Percentiles rank a stretch among this genome's conserved stretches.
phyloP scores from a whole-genome alignment of 2,888 invertebrate genomes.

The Papilio gigon region DNA sequence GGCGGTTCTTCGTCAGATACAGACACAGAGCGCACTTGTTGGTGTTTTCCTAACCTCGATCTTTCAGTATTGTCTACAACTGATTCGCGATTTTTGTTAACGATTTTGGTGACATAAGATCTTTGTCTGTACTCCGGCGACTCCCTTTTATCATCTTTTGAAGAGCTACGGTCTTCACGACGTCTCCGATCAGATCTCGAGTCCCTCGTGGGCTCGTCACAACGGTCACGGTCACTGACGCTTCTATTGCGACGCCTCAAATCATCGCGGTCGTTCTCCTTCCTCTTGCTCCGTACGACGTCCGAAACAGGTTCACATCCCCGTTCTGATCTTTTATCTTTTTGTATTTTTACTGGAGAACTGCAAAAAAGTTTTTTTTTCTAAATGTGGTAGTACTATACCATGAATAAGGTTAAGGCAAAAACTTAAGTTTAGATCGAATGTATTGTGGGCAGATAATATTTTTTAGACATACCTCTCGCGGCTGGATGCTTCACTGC shows the following conservation, averaged over 20 bases:
- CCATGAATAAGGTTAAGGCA: too few relatives aligned
- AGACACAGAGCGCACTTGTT: conserved; percentile 56
- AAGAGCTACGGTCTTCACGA: conserved; percentile 62
- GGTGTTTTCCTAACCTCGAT: conserved; percentile 56
- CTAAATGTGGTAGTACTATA: neutral
- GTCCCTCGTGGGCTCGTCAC: conserved; percentile 59
- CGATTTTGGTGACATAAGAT: conserved; percentile 68
- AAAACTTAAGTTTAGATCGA: neutral
- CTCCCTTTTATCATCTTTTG: conserved; percentile 53
- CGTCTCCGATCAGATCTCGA: conserved; percentile 53
- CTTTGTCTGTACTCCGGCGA: conserved; percentile 65
- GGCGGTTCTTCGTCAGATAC: conserved; percentile 60
- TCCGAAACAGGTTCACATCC: conserved; percentile 62
- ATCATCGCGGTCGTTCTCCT: conserved; percentile 70
- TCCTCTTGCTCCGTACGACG: conserved; percentile 65
- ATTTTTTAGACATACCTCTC: conserved; percentile 65
- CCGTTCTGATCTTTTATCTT: conserved; percentile 66
- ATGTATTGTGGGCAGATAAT: neutral
- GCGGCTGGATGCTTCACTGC: conserved; percentile 67
- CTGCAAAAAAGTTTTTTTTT: conserved; percentile 55
- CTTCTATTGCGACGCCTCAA: conserved; percentile 48
- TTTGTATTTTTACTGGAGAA: conserved; percentile 68
- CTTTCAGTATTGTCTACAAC: conserved; percentile 57
- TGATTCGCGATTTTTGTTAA: conserved; percentile 61
- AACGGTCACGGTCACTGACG: conserved; percentile 67